Conservation (phyloP, 2,113 vertebrate genomes). For the Mirza zaza region DNA sequence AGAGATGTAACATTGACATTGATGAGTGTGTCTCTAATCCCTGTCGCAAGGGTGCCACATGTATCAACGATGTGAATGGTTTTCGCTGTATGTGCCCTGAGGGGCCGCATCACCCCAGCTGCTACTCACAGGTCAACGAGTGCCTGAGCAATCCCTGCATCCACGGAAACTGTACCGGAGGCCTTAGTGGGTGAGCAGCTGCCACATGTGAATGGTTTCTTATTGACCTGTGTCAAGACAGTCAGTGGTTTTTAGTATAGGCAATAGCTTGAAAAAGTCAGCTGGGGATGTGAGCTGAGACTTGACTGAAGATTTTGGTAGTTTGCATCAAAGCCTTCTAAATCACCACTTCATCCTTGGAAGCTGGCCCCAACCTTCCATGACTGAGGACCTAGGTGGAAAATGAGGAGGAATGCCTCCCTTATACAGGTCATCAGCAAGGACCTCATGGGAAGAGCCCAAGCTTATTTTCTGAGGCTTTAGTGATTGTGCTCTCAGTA, state of each 20-base stretch:
- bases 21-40: conserved; percentile 94
- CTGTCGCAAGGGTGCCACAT: conserved; percentile 93
- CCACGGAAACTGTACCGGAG: conserved; percentile 91
- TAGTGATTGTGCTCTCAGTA: background rate
- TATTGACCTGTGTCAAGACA: background rate
- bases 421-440: background rate
- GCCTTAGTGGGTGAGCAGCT: conserved; percentile 86
- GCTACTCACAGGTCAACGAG: conserved; percentile 91
- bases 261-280: background rate
- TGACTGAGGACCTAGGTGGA: background rate
- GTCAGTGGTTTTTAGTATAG: background rate
- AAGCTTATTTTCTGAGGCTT: background rate
- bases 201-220: background rate
- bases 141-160: conserved; percentile 91
- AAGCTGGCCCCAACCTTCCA: background rate
- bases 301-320: background rate
- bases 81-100: conserved; percentile 92
- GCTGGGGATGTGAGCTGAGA: background rate
- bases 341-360: background rate
- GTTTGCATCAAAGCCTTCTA: background rate
- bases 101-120: conserved; percentile 90
- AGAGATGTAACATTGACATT: conserved; percentile 90
- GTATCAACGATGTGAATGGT: conserved; percentile 89
- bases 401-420: background rate
- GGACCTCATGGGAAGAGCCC: background rate